phyloP scores from a whole-genome alignment of 2,888 invertebrate species.

The Ophonus ardosiacus region DNA sequence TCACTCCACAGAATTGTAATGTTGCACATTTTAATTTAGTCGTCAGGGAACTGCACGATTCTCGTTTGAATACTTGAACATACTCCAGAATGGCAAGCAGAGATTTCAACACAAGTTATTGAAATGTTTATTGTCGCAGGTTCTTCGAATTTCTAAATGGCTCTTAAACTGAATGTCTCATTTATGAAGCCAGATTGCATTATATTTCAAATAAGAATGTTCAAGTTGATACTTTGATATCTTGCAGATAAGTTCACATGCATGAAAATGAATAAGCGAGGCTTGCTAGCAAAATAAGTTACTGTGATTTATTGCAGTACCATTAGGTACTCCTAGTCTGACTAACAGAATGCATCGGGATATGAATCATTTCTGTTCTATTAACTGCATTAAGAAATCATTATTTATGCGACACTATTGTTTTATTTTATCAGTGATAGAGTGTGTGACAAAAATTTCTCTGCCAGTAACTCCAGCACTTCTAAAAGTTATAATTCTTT shows the following conservation, averaged over 20 bases:
- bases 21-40: constrained; percentile 41
- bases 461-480: too few species aligned
- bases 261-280: not conserved
- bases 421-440: too few species aligned
- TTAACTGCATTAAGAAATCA: too few species aligned
- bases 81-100: constrained; percentile 4
- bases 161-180: constrained; percentile 3
- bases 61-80: constrained; percentile 26
- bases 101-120: constrained; percentile 33
- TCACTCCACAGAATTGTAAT: constrained; percentile 21
- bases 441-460: too few species aligned
- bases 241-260: not conserved
- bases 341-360: too few species aligned
- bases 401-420: too few species aligned
- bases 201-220: not conserved
- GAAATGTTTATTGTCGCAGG: constrained; percentile 23
- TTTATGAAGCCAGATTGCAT: not conserved
- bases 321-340: too few species aligned
- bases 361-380: too few species aligned
- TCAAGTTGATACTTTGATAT: not conserved
- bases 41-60: not conserved
- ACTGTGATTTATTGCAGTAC: too few species aligned
- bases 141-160: not conserved
- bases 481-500: too few species aligned
- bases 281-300: not conserved